Conservation (phyloP, 2,797 vertebrate species). For the Notoglanidium macrostoma region DNA sequence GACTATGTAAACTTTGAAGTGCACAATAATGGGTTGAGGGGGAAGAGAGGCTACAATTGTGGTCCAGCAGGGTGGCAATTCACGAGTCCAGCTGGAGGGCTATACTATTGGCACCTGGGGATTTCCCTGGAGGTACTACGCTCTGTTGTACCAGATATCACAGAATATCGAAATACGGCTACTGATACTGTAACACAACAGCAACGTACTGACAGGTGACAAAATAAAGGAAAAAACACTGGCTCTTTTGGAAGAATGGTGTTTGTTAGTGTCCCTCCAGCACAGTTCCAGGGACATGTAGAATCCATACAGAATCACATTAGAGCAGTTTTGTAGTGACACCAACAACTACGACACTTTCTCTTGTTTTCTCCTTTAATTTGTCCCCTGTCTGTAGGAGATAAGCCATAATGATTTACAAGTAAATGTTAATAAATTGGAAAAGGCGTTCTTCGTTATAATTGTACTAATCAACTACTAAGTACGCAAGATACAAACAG, state of each 20-base stretch:
- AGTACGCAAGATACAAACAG: neutral
- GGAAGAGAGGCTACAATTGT: constrained; percentile 42
- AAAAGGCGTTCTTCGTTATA: neutral
- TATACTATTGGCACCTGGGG: constrained; percentile 44
- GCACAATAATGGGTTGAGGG: constrained; percentile 44
- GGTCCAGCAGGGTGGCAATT: constrained; percentile 53
- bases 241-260: too few species aligned
- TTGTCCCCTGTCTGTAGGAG: too few species aligned
- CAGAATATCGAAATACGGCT: constrained; percentile 5
- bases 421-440: neutral
- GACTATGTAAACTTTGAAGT: constrained; percentile 55
- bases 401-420: neutral
- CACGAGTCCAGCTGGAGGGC: constrained; percentile 48
- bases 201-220: neutral
- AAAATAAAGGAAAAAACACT: neutral
- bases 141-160: constrained; percentile 40
- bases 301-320: neutral
- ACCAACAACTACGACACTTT: neutral
- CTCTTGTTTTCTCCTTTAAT: neutral
- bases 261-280: neutral
- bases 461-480: neutral
- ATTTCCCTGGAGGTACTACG: constrained; percentile 44
- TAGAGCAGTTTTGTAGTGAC: neutral
- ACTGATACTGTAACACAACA: constrained; percentile 21
- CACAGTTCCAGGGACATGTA: neutral